A percentile compares a stretch with the other conserved stretches of the same genome.
These are phyloP conservation scores for Paramisgurnus dabryanus DNA, from an alignment of 2,113 vertebrate genomes.

Conservation along the genomic window DNA sequence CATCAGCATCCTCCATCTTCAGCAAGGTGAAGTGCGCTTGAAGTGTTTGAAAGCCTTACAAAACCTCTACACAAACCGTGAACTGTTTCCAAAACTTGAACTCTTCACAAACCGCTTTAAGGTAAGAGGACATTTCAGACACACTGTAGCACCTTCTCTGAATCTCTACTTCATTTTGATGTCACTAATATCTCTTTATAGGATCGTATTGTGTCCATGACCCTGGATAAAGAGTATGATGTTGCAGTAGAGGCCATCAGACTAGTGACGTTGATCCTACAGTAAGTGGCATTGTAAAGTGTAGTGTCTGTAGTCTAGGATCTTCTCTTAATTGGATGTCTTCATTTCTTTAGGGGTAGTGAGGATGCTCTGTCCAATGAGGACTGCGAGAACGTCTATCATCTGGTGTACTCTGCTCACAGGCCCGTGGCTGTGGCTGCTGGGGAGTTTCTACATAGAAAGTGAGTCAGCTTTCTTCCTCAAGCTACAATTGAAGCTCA, in stretches of 20 bases:
- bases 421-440: constrained; percentile 94
- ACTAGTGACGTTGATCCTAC: constrained; percentile 94
- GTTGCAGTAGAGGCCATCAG: constrained; percentile 96
- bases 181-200: constrained; percentile 57
- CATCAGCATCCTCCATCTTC: constrained; percentile 5
- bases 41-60: constrained; percentile 98
- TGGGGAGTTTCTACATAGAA: constrained; percentile 96
- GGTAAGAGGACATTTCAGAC: constrained; percentile 70
- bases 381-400: constrained; percentile 98
- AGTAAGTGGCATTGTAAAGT: constrained; percentile 79
- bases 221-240: constrained; percentile 96
- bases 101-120: constrained; percentile 98
- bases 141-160: neutral
- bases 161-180: neutral
- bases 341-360: constrained; percentile 82
- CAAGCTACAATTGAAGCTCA: neutral
- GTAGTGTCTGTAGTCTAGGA: neutral
- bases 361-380: constrained; percentile 97
- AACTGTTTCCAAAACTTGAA: constrained; percentile 94
- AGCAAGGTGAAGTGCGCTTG: constrained; percentile 98
- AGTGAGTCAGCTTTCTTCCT: constrained; percentile 74
- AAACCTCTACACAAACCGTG: constrained; percentile 95
- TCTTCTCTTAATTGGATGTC: neutral
- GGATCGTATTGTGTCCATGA: constrained; percentile 99
- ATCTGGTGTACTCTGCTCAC: constrained; percentile 96